Evolutionary conservation across 2,888 invertebrate genomes (phyloP).

Genomic region (Baccha elongata): DNA sequence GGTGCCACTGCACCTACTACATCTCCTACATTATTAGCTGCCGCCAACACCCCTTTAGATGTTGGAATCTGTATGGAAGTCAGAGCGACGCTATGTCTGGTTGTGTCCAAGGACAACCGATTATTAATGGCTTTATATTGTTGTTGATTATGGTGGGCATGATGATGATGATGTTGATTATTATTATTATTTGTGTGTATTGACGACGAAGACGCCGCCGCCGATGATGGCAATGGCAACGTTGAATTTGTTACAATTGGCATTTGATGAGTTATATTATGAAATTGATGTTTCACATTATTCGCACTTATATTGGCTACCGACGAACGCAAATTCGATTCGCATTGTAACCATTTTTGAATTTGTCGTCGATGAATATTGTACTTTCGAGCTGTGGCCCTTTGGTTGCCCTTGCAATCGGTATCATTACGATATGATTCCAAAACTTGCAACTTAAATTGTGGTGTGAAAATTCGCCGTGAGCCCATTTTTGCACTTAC

Average conservation of each 20-base stretch:
- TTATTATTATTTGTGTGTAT: slow-evolving; percentile 70
- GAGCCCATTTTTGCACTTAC: slow-evolving; percentile 87
- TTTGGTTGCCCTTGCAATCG: slow-evolving; percentile 94
- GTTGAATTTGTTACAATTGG: slow-evolving; percentile 69
- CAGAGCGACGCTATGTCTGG: slow-evolving; percentile 77
- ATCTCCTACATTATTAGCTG: slow-evolving; percentile 66
- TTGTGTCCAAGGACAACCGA: slow-evolving; percentile 77
- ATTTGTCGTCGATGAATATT: slow-evolving; percentile 95
- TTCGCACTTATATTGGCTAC: slow-evolving; percentile 84
- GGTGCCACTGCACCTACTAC: slow-evolving; percentile 74
- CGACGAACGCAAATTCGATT: slow-evolving; percentile 89
- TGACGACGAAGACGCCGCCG: slow-evolving; percentile 66
- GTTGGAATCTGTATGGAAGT: slow-evolving; percentile 75
- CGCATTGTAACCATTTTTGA: slow-evolving; percentile 95
- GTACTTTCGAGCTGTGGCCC: slow-evolving; percentile 94
- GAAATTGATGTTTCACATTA: slow-evolving; percentile 79
- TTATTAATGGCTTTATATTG: slow-evolving; percentile 72
- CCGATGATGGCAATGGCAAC: slow-evolving; percentile 37
- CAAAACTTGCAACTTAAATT: slow-evolving; percentile 94
- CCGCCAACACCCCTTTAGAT: slow-evolving; percentile 76
- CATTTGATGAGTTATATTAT: slow-evolving; percentile 77
- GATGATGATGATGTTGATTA: slow-evolving; percentile 60
- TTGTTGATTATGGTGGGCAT: slow-evolving; percentile 70
- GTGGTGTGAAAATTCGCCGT: slow-evolving; percentile 93
- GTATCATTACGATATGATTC: slow-evolving; percentile 93